Conservation (phyloP, 1,140 invertebrate species). For the Antheraea mylitta region DNA sequence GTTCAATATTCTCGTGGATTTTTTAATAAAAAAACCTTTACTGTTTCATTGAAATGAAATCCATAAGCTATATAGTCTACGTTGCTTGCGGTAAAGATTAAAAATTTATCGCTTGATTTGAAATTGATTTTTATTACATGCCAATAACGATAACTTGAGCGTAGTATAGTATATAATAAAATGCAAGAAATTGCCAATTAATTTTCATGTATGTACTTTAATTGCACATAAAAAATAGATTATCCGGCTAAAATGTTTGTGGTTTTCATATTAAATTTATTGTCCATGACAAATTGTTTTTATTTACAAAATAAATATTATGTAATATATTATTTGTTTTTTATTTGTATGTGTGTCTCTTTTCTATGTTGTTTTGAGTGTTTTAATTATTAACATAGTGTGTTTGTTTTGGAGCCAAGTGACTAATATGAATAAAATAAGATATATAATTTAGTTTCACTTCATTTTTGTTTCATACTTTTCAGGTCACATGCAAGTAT, state of each 20-base stretch:
- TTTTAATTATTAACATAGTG: slow-evolving; percentile 7
- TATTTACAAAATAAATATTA: slow-evolving; percentile 27
- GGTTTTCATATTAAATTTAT: slow-evolving; percentile 23
- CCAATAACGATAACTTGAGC: background rate
- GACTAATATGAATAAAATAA: background rate
- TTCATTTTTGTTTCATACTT: background rate
- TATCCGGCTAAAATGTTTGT: slow-evolving; percentile 15
- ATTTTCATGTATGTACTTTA: background rate
- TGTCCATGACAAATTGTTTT: slow-evolving; percentile 30
- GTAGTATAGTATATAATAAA: background rate
- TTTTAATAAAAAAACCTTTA: too few relatives aligned
- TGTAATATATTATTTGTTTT: slow-evolving; percentile 9
- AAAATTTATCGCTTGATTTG: too few relatives aligned
- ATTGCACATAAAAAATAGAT: background rate
- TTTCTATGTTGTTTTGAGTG: slow-evolving; percentile 16
- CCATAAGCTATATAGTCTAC: too few relatives aligned
- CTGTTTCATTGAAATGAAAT: too few relatives aligned
- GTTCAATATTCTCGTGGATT: too few relatives aligned
- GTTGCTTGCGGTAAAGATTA: too few relatives aligned
- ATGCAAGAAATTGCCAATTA: background rate
- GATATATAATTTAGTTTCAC: background rate
- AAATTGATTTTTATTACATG: background rate
- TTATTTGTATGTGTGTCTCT: background rate
- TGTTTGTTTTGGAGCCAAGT: background rate
- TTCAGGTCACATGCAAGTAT: background rate